phyloP scores from a whole-genome alignment of 2,888 invertebrate genomes.

The Fissipunctia ypsillon region DNA sequence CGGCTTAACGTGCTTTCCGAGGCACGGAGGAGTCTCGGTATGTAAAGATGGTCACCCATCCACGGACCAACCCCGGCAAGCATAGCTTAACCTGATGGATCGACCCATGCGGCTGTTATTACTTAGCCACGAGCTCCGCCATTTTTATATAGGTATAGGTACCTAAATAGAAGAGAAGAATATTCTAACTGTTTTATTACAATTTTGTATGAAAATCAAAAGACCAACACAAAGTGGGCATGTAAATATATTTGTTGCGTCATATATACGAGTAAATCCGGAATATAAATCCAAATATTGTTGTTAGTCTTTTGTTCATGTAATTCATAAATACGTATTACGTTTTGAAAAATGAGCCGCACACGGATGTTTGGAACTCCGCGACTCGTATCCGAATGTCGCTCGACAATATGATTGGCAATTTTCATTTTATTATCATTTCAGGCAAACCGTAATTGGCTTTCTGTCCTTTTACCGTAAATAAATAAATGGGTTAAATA shows the following conservation, averaged over 20 bases:
- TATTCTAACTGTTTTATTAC: not conserved
- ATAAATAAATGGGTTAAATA: no score
- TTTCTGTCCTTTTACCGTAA: slow-evolving; percentile 67
- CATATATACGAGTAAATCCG: slow-evolving; percentile 32
- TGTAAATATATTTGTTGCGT: slow-evolving; percentile 26
- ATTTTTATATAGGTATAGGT: not conserved
- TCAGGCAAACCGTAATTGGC: slow-evolving; percentile 67
- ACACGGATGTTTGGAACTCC: slow-evolving; percentile 52
- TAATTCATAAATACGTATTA: slow-evolving; percentile 59
- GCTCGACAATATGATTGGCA: slow-evolving; percentile 73
- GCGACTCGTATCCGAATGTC: slow-evolving; percentile 66
- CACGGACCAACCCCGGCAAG: no score
- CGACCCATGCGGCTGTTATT: no score
- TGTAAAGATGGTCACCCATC: no score
- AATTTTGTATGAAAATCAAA: slow-evolving; percentile 10
- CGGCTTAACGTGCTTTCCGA: no score
- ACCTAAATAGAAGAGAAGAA: not conserved
- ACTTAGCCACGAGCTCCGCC: no score
- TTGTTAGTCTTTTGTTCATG: slow-evolving; percentile 44
- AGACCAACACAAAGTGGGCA: slow-evolving; percentile 1
- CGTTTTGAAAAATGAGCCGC: slow-evolving; percentile 45
- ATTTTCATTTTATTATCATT: slow-evolving; percentile 77
- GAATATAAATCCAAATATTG: slow-evolving; percentile 48
- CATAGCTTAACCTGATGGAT: no score
- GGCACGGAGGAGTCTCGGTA: no score